A percentile compares a stretch with the other conserved stretches of the same genome.
Evolutionary conservation across 2,113 vertebrate species (phyloP).

Genomic region (Prochilodus magdalenae): DNA sequence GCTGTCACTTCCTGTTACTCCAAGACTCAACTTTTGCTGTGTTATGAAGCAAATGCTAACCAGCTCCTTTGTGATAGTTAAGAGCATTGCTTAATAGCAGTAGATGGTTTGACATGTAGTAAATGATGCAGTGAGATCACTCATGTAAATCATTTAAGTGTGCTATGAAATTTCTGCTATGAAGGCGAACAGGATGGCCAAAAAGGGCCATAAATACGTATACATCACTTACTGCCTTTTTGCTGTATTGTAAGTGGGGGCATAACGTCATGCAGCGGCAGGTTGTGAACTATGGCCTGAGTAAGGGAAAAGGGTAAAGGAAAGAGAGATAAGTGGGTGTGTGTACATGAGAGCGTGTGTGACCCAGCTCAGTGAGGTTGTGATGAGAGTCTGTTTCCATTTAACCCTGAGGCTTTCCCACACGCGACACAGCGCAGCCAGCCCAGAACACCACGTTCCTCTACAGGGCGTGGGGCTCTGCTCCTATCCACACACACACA

Average conservation of each 20-base stretch:
- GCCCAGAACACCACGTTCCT: slow-evolving; percentile 13
- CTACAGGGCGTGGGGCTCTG: slow-evolving; percentile 16
- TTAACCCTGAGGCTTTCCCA: slow-evolving; percentile 28
- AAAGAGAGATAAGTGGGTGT: not conserved
- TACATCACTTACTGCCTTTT: not conserved
- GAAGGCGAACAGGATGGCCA: no score
- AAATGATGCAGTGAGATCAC: no score
- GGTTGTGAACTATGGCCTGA: not conserved
- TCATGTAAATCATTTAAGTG: no score
- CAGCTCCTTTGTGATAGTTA: no score
- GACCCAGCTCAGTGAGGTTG: slow-evolving; percentile 8
- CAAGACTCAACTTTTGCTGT: no score
- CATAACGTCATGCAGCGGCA: not conserved
- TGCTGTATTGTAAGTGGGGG: no score
- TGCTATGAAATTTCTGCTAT: no score
- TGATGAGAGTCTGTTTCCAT: slow-evolving; percentile 31
- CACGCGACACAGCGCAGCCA: slow-evolving; percentile 7
- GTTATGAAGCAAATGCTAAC: no score
- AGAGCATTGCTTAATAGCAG: no score
- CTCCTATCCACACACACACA: not conserved
- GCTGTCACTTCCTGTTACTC: no score
- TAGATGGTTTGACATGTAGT: no score
- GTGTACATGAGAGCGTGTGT: not conserved
- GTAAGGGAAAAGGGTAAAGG: not conserved
- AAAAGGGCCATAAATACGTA: no score